Conservation (phyloP, 1,140 invertebrate genomes). For the Wiebesia pumilae region DNA sequence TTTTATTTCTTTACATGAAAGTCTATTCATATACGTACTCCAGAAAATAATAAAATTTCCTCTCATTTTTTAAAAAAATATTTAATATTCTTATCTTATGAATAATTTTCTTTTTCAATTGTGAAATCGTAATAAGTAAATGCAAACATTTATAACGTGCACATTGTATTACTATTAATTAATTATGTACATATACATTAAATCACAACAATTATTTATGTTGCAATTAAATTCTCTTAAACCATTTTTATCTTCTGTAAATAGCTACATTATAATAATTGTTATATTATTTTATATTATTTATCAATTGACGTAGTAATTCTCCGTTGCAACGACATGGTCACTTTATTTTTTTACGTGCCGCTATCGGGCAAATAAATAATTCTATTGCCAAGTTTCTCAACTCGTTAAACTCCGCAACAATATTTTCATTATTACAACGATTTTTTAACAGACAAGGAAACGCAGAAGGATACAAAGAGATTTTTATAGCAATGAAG, state of each 20-base stretch:
- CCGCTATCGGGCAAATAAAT: constrained; percentile 15
- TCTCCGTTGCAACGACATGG: background rate
- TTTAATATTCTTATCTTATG: too few species aligned
- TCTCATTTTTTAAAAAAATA: too few species aligned
- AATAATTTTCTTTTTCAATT: too few species aligned
- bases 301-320: background rate
- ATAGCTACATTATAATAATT: background rate
- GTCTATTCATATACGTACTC: too few species aligned
- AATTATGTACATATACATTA: too few species aligned
- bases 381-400: constrained; percentile 40
- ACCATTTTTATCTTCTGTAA: background rate
- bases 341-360: background rate
- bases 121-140: too few species aligned
- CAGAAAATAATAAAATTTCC: too few species aligned
- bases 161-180: too few species aligned
- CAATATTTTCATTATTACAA: constrained; percentile 43
- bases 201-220: background rate
- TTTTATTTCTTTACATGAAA: too few species aligned
- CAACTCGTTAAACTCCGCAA: constrained; percentile 33
- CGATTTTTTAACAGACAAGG: constrained; percentile 37
- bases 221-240: background rate
- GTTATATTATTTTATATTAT: background rate
- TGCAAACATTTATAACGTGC: too few species aligned
- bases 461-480: background rate
- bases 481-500: constrained; percentile 2